Evolutionary conservation across 2,888 invertebrate species (phyloP).

Genomic region (Hoplodrina ambigua): DNA sequence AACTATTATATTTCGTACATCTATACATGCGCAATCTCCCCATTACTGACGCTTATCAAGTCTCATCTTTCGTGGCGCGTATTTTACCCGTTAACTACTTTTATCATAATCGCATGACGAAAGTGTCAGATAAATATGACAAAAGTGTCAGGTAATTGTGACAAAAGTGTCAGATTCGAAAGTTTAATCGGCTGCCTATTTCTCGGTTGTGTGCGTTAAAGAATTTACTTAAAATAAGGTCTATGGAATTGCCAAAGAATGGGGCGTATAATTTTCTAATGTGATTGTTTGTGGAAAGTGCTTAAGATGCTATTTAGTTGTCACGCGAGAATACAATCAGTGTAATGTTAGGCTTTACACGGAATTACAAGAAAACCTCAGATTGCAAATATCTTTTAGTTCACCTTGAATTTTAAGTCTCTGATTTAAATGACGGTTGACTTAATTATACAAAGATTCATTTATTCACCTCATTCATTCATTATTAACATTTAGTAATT

Average conservation of each 20-base stretch:
- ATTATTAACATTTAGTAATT: no score
- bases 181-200: neutral
- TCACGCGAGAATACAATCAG: conserved; percentile 55
- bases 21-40: no score
- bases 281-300: conserved; percentile 31
- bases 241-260: conserved; percentile 2
- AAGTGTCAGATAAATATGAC: neutral
- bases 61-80: no score
- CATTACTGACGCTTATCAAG: no score
- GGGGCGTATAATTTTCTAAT: conserved; percentile 36
- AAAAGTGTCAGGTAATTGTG: neutral
- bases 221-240: conserved; percentile 4
- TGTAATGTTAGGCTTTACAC: conserved; percentile 30
- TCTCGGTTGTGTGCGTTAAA: neutral
- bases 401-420: neutral
- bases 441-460: neutral
- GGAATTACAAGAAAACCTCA: conserved; percentile 12
- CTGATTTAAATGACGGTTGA: conserved; percentile 1
- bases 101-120: neutral
- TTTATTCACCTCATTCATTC: no score
- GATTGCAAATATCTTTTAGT: conserved; percentile 3
- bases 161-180: neutral
- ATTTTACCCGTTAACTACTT: no score
- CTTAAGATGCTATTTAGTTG: conserved; percentile 23
- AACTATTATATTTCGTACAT: no score